Evolutionary conservation across 2,888 invertebrate genomes (phyloP).

Genomic region (Tethea ocularis): DNA sequence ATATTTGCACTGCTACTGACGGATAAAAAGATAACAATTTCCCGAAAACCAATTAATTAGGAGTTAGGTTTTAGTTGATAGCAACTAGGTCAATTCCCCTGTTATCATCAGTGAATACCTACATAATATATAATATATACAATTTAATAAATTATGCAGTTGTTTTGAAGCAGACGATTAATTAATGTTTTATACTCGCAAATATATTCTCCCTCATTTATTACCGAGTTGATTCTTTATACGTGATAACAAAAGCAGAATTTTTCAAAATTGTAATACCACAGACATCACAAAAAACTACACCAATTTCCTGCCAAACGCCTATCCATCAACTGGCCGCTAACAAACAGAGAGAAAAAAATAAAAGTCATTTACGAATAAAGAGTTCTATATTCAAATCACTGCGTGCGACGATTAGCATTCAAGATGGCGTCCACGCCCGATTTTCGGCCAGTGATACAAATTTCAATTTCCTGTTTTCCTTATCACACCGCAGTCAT

Average conservation of each 20-base stretch:
- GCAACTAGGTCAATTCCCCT: no score
- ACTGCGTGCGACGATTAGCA: conserved; percentile 70
- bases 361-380: conserved; percentile 62
- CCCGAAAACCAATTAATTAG: no score
- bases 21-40: no score
- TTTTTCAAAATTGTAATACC: conserved; percentile 3
- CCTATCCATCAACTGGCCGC: conserved; percentile 57
- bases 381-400: conserved; percentile 78
- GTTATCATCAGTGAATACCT: no score
- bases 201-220: background rate
- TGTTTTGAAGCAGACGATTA: background rate
- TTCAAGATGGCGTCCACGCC: conserved; percentile 68
- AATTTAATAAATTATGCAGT: no score
- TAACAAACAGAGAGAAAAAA: conserved; percentile 48
- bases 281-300: conserved; percentile 30
- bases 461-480: conserved; percentile 81
- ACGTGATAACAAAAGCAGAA: background rate
- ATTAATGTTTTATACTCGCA: background rate
- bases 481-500: conserved; percentile 72
- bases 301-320: conserved; percentile 61
- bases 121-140: no score
- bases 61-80: no score
- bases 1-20: no score
- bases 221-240: background rate
- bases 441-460: conserved; percentile 79